These are phyloP conservation scores for Chloroclystis v-ata DNA, from an alignment of 2,888 invertebrate species.

Conservation along the genomic window DNA sequence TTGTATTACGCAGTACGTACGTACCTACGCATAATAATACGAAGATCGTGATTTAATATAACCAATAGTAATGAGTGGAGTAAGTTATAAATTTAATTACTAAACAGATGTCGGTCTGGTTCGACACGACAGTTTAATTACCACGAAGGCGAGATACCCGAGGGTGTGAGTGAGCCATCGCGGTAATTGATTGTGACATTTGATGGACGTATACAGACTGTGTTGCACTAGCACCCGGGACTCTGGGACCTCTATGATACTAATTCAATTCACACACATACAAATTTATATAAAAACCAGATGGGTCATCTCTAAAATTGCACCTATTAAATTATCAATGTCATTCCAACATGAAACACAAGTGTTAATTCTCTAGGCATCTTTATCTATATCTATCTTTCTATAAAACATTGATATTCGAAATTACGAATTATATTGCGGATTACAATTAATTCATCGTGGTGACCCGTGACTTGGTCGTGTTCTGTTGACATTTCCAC, in stretches of 20 bases:
- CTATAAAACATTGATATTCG: slow-evolving; percentile 9
- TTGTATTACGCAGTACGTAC: no score
- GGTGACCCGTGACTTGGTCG: slow-evolving; percentile 41
- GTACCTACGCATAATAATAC: no score
- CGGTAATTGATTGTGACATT: slow-evolving; percentile 73
- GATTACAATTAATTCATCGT: slow-evolving; percentile 39
- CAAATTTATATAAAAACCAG: slow-evolving; percentile 14
- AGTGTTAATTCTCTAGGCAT: slow-evolving; percentile 1
- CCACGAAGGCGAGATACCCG: slow-evolving; percentile 33
- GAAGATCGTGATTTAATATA: no score
- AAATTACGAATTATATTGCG: slow-evolving; percentile 8
- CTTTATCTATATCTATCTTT: slow-evolving; percentile 7
- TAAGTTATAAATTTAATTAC: slow-evolving; percentile 21
- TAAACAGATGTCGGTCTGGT: slow-evolving; percentile 25
- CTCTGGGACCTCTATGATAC: slow-evolving; percentile 42
- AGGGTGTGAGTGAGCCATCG: slow-evolving; percentile 34
- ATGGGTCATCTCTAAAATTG: slow-evolving; percentile 12
- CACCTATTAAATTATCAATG: slow-evolving; percentile 11
- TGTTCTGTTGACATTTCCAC: slow-evolving; percentile 60
- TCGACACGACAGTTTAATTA: slow-evolving; percentile 54
- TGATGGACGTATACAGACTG: slow-evolving; percentile 65
- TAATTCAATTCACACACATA: slow-evolving; percentile 28
- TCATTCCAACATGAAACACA: background rate
- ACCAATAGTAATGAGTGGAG: slow-evolving; percentile 3
- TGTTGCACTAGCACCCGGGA: slow-evolving; percentile 47